A percentile compares a stretch with the other conserved stretches of the same genome.
These are phyloP conservation scores for Pandion haliaetus DNA, from an alignment of 2,113 vertebrate species.

Conservation along the genomic window DNA sequence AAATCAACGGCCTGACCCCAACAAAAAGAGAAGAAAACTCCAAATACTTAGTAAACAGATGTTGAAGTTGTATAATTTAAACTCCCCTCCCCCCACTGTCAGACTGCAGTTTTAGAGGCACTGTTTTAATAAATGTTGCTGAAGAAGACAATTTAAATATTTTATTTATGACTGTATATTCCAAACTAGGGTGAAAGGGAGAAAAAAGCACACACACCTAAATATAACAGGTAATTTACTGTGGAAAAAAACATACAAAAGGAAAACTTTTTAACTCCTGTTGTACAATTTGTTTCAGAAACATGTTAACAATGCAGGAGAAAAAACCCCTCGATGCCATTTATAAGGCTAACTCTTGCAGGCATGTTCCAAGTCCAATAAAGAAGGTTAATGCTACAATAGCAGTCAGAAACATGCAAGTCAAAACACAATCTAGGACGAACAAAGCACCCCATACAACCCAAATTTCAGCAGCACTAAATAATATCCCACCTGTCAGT, in stretches of 20 bases:
- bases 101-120: not conserved
- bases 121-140: not conserved
- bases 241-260: not conserved
- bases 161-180: not conserved
- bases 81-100: not conserved
- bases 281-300: constrained; percentile 19
- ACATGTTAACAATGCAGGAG: not conserved
- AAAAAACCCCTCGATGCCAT: not conserved
- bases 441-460: constrained; percentile 76
- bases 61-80: not conserved
- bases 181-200: not conserved
- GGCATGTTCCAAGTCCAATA: constrained; percentile 79
- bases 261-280: not conserved
- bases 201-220: not conserved
- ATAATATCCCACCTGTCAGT: constrained; percentile 74
- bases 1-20: not conserved
- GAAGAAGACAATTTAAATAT: not conserved
- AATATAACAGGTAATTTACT: not conserved
- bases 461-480: constrained; percentile 72
- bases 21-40: not conserved
- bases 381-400: constrained; percentile 74
- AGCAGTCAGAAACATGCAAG: constrained; percentile 78
- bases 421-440: constrained; percentile 79
- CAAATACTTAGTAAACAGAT: not conserved
- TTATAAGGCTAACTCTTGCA: constrained; percentile 35